A percentile compares a stretch with the other conserved stretches of the same genome.
These are phyloP conservation scores for Chrysolina americana DNA, from an alignment of 2,888 invertebrate genomes.

Conservation along the genomic window DNA sequence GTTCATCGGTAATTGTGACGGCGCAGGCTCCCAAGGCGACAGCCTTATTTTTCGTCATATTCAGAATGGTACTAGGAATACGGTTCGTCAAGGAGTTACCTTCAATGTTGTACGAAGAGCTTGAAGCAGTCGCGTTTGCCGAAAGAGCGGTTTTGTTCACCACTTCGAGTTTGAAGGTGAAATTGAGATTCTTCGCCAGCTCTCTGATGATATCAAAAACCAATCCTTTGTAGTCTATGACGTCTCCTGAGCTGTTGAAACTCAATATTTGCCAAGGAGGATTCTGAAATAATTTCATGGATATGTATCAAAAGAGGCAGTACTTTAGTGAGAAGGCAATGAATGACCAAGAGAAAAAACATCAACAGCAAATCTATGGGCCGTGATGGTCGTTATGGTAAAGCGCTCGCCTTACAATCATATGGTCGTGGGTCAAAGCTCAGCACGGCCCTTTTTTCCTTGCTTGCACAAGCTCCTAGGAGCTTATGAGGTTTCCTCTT, in stretches of 20 bases:
- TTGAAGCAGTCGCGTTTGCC: slow-evolving; percentile 20
- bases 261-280: slow-evolving; percentile 89
- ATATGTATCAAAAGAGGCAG: too few relatives aligned
- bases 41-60: slow-evolving; percentile 70
- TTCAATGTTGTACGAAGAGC: slow-evolving; percentile 21
- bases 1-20: slow-evolving; percentile 73
- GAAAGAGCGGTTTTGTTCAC: slow-evolving; percentile 46
- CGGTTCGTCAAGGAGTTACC: slow-evolving; percentile 36
- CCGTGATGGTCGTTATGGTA: too few relatives aligned
- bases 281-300: slow-evolving; percentile 74
- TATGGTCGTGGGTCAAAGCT: too few relatives aligned
- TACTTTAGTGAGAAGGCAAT: too few relatives aligned
- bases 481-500: too few relatives aligned
- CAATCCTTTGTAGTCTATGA: slow-evolving; percentile 78
- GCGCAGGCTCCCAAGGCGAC: slow-evolving; percentile 76
- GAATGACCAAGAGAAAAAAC: too few relatives aligned
- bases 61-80: slow-evolving; percentile 65
- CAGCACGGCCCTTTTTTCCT: too few relatives aligned
- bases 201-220: slow-evolving; percentile 86
- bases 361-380: too few relatives aligned
- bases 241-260: slow-evolving; percentile 73
- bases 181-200: slow-evolving; percentile 83
- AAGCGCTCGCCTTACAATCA: too few relatives aligned
- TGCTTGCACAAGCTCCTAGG: too few relatives aligned
- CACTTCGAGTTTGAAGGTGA: slow-evolving; percentile 75